A percentile compares a stretch with the other conserved stretches of the same genome.
Conservation (phyloP, 2,113 vertebrate species). For the Dendropsophus ebraccatus region DNA sequence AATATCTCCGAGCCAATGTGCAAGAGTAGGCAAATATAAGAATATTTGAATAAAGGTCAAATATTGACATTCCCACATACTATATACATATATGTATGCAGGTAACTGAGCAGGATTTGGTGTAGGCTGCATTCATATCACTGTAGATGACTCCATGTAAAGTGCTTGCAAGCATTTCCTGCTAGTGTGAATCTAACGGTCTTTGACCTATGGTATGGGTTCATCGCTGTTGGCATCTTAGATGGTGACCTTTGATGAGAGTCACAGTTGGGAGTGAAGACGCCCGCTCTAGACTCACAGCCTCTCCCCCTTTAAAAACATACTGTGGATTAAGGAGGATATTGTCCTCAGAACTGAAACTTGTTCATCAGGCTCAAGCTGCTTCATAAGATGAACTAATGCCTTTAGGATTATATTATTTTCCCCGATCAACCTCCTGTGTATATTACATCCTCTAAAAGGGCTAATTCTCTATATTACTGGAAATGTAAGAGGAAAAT, state of each 20-base stretch:
- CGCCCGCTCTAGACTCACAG: background rate
- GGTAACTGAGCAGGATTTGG: no score
- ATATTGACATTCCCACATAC: no score
- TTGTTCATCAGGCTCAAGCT: background rate
- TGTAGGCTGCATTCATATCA: no score
- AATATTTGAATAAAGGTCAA: no score
- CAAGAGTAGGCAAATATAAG: no score
- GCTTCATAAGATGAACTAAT: background rate
- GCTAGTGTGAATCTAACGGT: background rate
- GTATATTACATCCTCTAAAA: background rate
- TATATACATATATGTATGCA: no score
- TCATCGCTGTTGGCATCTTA: background rate
- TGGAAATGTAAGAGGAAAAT: background rate
- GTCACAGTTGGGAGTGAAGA: background rate
- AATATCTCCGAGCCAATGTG: no score
- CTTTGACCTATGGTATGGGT: slow-evolving; percentile 19
- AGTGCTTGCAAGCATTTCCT: background rate
- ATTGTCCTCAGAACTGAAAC: background rate
- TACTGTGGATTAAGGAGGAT: background rate
- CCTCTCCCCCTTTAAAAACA: background rate
- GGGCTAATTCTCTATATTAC: background rate
- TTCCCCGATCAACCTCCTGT: background rate
- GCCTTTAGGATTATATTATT: no score
- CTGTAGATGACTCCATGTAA: background rate
- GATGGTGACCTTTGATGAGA: background rate